These are phyloP conservation scores for Noctilio leporinus DNA, from an alignment of 2,113 vertebrate genomes.

Conservation along the genomic window DNA sequence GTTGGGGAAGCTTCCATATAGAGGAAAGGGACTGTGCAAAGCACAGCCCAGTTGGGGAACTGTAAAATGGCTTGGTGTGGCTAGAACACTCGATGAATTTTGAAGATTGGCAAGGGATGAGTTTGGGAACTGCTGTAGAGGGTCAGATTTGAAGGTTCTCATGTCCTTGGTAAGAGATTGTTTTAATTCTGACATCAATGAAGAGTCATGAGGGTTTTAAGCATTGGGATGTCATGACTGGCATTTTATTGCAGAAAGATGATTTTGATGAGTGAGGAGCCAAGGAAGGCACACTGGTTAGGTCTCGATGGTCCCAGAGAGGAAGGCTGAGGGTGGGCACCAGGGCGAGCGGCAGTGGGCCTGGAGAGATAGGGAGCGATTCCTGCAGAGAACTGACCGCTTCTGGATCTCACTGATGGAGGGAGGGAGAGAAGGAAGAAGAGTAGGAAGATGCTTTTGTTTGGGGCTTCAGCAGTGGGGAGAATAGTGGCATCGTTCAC, in stretches of 20 bases:
- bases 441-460: background rate
- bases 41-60: background rate
- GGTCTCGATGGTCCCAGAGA: background rate
- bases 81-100: background rate
- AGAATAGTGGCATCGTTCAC: slow-evolving; percentile 2
- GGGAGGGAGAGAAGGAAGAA: background rate
- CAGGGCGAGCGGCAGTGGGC: too few species aligned
- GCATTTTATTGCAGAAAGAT: background rate
- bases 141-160: background rate
- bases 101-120: background rate
- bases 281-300: background rate
- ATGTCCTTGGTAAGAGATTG: background rate
- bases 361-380: background rate
- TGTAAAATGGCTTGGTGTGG: background rate
- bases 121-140: background rate
- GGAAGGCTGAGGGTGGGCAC: background rate
- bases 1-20: background rate
- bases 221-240: background rate
- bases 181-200: background rate
- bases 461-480: slow-evolving; percentile 26
- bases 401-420: background rate
- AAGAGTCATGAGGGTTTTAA: background rate
- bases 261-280: background rate
- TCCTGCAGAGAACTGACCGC: background rate
- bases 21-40: background rate